Evolutionary conservation across 30 jellyfish, hydroid and myxozoan genomes (phyloP).

Genomic region (Mastigias papua): DNA sequence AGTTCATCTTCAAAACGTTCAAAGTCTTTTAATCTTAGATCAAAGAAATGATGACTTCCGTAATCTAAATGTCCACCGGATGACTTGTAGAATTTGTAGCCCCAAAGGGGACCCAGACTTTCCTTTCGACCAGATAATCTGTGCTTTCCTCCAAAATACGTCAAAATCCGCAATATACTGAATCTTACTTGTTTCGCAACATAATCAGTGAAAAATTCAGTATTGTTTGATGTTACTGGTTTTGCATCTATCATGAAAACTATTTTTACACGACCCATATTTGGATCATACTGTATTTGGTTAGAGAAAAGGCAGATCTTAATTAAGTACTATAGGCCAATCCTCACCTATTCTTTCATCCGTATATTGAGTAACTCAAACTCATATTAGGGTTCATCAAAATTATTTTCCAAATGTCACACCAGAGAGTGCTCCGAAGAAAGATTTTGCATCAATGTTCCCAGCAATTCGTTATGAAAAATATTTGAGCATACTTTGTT

Average conservation of each 20-base stretch:
- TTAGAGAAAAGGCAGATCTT: too few species aligned
- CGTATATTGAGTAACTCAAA: too few species aligned
- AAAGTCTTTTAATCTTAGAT: constrained; percentile 61
- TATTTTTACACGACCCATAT: constrained; percentile 33
- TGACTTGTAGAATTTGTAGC: constrained; percentile 86
- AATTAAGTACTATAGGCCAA: too few species aligned
- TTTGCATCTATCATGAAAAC: constrained; percentile 78
- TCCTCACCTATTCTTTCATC: too few species aligned
- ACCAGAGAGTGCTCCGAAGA: too few species aligned
- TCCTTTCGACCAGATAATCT: constrained; percentile 25
- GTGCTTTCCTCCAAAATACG: constrained; percentile 59
- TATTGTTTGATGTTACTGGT: background rate
- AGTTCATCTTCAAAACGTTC: constrained; percentile 77
- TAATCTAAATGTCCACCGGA: constrained; percentile 64
- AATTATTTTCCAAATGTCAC: too few species aligned
- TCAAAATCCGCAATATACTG: constrained; percentile 56
- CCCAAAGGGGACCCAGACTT: constrained; percentile 81
- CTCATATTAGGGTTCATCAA: too few species aligned
- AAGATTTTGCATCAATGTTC: too few species aligned
- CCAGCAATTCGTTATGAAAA: too few species aligned
- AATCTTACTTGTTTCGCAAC: constrained; percentile 44
- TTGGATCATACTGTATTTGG: too few species aligned
- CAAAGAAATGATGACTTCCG: constrained; percentile 75
- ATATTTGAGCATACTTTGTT: background rate
- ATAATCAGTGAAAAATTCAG: background rate